Percentiles rank a stretch among this genome's conserved stretches.
Evolutionary conservation across 2,113 vertebrate genomes (phyloP).

Genomic region (Chionis minor): DNA sequence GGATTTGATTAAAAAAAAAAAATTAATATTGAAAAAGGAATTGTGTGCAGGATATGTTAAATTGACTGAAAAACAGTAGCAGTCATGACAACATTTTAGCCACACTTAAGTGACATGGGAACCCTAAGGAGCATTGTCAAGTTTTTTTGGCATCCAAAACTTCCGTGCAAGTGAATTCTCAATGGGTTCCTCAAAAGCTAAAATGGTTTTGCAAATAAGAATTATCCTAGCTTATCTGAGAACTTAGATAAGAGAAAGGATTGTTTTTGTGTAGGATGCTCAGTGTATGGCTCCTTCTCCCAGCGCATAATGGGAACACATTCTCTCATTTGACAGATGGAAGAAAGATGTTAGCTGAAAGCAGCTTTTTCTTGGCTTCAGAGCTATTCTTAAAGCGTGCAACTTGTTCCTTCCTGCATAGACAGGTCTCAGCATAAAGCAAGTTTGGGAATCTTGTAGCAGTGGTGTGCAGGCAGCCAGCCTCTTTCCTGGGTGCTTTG

Average conservation of each 20-base stretch:
- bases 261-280: slow-evolving; percentile 15
- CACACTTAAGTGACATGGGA: neutral
- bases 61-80: neutral
- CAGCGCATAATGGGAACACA: neutral
- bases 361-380: slow-evolving; percentile 25
- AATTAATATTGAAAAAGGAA: neutral
- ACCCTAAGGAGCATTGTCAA: neutral
- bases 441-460: neutral
- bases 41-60: neutral
- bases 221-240: neutral
- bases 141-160: neutral
- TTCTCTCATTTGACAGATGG: slow-evolving; percentile 59
- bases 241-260: neutral
- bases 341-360: slow-evolving; percentile 33
- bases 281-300: slow-evolving; percentile 15
- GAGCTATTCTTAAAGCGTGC: slow-evolving; percentile 37
- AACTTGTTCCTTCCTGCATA: slow-evolving; percentile 20
- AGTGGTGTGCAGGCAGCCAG: neutral
- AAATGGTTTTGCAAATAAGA: neutral
- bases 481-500: neutral
- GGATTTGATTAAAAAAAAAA: neutral
- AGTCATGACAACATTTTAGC: neutral
- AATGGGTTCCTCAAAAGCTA: neutral
- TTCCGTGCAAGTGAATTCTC: neutral
- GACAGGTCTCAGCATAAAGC: neutral